Conservation (phyloP, 1,140 invertebrate genomes). For the Gryon sp. region DNA sequence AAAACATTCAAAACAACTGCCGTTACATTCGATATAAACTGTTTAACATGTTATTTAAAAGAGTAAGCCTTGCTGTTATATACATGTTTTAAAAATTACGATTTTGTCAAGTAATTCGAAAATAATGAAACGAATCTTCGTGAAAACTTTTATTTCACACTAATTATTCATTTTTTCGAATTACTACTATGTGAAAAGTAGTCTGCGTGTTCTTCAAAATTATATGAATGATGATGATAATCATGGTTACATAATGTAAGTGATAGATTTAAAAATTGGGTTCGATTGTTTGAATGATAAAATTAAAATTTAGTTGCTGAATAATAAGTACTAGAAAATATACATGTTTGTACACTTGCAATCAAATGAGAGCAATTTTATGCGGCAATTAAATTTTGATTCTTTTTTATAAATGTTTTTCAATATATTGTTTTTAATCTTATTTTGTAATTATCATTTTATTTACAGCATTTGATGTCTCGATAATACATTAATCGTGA, state of each 20-base stretch:
- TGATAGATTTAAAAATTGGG: constrained; percentile 10
- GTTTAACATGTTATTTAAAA: constrained; percentile 32
- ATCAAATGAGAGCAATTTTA: neutral
- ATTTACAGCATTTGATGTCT: no score
- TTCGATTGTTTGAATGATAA: neutral
- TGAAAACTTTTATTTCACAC: neutral
- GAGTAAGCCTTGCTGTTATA: constrained; percentile 24
- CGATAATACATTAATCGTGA: no score
- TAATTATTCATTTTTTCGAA: neutral
- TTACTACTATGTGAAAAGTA: constrained; percentile 3
- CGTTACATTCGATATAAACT: constrained; percentile 42
- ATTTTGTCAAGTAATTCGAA: neutral
- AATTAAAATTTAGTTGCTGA: constrained; percentile 6
- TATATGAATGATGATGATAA: constrained; percentile 2
- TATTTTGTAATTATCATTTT: no score
- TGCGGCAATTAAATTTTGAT: constrained; percentile 5
- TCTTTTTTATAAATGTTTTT: neutral
- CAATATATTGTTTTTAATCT: constrained; percentile 1
- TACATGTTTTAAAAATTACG: constrained; percentile 27
- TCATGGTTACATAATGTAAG: neutral
- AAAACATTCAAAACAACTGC: constrained; percentile 50
- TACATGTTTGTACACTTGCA: no score
- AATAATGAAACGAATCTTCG: neutral
- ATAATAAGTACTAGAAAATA: neutral
- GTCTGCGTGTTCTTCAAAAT: constrained; percentile 17